phyloP scores from a whole-genome alignment of 1,140 invertebrate species.

The Lordiphosa stackelbergi region DNA sequence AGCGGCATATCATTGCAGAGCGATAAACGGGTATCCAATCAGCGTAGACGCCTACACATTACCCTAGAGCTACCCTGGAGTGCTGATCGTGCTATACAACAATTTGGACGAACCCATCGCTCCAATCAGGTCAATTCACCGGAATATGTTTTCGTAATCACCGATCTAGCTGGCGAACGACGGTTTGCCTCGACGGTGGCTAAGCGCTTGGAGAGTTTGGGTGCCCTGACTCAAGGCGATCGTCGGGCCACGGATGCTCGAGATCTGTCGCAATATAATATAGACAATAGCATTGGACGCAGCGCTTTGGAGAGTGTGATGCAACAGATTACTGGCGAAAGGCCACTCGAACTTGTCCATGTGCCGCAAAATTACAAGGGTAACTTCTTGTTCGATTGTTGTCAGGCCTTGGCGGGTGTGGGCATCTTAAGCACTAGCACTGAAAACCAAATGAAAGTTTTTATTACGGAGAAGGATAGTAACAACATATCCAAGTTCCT shows the following conservation, averaged over 20 bases:
- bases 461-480: slow-evolving; percentile 95
- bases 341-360: slow-evolving; percentile 78
- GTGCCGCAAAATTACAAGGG: slow-evolving; percentile 82
- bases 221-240: slow-evolving; percentile 98
- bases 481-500: slow-evolving; percentile 99
- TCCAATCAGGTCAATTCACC: slow-evolving; percentile 95
- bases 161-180: slow-evolving; percentile 97
- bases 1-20: slow-evolving; percentile 98
- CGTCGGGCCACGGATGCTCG: slow-evolving; percentile 96
- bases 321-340: slow-evolving; percentile 86
- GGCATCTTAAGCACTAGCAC: slow-evolving; percentile 92
- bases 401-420: slow-evolving; percentile 91
- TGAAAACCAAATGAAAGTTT: slow-evolving; percentile 83
- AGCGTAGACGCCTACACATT: slow-evolving; percentile 95
- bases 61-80: slow-evolving; percentile 99
- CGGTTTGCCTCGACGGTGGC: slow-evolving; percentile 96
- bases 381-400: slow-evolving; percentile 95
- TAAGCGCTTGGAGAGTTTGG: slow-evolving; percentile 94
- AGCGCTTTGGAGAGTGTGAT: slow-evolving; percentile 95
- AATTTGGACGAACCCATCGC: slow-evolving; percentile 91
- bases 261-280: slow-evolving; percentile 98
- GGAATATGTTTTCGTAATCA: slow-evolving; percentile 99
- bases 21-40: slow-evolving; percentile 92
- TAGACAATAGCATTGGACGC: slow-evolving; percentile 97
- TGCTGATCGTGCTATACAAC: slow-evolving; percentile 99